These are phyloP conservation scores for Perizoma flavofasciatum DNA, from an alignment of 2,888 invertebrate genomes.

Conservation along the genomic window DNA sequence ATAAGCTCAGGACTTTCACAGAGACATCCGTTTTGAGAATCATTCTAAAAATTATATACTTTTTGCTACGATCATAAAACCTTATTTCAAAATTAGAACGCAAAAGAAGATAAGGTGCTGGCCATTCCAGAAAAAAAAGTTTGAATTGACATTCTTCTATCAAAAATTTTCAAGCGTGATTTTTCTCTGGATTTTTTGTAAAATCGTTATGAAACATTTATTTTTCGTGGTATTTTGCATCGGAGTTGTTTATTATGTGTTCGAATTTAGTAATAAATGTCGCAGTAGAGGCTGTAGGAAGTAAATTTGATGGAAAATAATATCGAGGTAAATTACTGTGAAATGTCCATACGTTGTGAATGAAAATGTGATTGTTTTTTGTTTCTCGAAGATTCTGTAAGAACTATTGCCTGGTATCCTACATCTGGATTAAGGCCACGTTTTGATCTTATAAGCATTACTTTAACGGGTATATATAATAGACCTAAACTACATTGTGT, in stretches of 20 bases:
- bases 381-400: too few relatives aligned
- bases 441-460: too few relatives aligned
- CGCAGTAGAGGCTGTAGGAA: constrained; percentile 3
- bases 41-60: constrained; percentile 12
- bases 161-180: neutral
- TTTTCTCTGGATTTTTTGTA: neutral
- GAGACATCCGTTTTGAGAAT: constrained; percentile 6
- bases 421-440: too few relatives aligned
- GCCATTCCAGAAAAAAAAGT: constrained; percentile 1
- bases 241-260: constrained; percentile 19
- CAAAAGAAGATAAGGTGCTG: constrained; percentile 1
- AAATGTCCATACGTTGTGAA: too few relatives aligned
- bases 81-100: constrained; percentile 17
- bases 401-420: too few relatives aligned
- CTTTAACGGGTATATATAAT: too few relatives aligned
- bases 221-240: constrained; percentile 24
- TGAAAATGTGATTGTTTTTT: too few relatives aligned
- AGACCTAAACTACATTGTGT: too few relatives aligned
- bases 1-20: neutral
- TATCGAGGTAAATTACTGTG: neutral
- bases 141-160: constrained; percentile 7
- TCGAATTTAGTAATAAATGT: constrained; percentile 13
- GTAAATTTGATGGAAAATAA: neutral
- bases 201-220: constrained; percentile 15
- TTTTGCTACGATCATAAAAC: constrained; percentile 12